phyloP scores from a whole-genome alignment of 2,113 vertebrate genomes.

The Stomatorhinus ivindoensis region DNA sequence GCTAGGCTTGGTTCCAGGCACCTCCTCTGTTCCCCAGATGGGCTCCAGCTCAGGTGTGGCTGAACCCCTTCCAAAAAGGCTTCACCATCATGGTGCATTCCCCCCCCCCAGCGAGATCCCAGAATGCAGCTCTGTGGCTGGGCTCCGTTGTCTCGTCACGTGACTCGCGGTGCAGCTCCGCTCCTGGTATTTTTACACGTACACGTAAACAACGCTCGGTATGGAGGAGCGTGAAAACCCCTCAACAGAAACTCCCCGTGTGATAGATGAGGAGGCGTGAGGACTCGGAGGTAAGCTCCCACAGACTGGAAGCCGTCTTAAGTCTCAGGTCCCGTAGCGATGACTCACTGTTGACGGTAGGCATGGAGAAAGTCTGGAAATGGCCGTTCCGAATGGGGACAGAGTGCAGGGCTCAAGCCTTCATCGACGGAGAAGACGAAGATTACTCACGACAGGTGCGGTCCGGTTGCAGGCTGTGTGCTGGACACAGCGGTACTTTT shows the following conservation, averaged over 20 bases:
- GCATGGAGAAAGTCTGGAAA: neutral
- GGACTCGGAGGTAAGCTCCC: neutral
- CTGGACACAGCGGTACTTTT: neutral
- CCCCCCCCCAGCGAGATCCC: neutral
- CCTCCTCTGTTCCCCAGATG: neutral
- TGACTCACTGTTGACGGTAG: neutral
- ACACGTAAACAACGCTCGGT: neutral
- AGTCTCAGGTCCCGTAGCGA: neutral
- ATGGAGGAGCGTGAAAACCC: neutral
- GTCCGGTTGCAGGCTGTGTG: neutral
- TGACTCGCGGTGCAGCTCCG: neutral
- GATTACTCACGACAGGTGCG: neutral
- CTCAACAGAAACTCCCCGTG: neutral
- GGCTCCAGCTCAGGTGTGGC: neutral
- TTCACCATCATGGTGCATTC: neutral
- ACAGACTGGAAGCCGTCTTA: neutral
- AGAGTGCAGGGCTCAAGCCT: neutral
- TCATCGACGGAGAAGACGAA: neutral
- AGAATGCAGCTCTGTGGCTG: neutral
- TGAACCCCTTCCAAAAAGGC: neutral
- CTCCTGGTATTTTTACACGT: neutral
- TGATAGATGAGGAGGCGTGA: neutral
- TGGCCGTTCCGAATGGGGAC: neutral
- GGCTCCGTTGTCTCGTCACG: neutral
- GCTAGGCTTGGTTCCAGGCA: neutral